Conservation (phyloP, 1,140 invertebrate species). For the Pseudomyrmex dendroicus region DNA sequence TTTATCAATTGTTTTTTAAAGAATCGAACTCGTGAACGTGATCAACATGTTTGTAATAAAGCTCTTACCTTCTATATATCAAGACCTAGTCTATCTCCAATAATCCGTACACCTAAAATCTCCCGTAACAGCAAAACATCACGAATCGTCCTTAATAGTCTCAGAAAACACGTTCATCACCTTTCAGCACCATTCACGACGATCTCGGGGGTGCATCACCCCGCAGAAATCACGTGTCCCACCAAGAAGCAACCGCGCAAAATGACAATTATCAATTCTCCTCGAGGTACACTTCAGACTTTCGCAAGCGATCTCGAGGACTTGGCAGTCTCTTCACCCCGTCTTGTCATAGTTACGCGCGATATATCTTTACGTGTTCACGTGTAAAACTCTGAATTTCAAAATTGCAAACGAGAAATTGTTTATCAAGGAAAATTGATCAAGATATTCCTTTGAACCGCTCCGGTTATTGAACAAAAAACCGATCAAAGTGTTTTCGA, state of each 20-base stretch:
- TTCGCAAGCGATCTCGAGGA: not conserved
- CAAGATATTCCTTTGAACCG: not conserved
- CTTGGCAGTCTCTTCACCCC: not conserved
- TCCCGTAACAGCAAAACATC: slow-evolving; percentile 52
- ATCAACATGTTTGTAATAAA: not conserved
- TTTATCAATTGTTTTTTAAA: not conserved
- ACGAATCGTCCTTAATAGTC: slow-evolving; percentile 54
- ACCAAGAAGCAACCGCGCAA: slow-evolving; percentile 24
- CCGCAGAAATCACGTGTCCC: slow-evolving; percentile 62
- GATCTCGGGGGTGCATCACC: slow-evolving; percentile 45
- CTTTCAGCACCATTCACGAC: slow-evolving; percentile 67
- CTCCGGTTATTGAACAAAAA: not conserved
- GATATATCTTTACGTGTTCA: not conserved
- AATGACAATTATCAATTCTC: slow-evolving; percentile 31
- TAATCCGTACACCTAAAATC: slow-evolving; percentile 56
- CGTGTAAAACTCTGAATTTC: not conserved
- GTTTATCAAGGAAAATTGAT: not conserved
- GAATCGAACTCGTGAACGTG: not conserved
- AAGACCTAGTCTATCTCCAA: slow-evolving; percentile 29
- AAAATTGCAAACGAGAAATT: not conserved
- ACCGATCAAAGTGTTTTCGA: not conserved
- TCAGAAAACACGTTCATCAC: slow-evolving; percentile 63
- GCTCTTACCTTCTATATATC: slow-evolving; percentile 55
- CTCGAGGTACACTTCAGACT: slow-evolving; percentile 6
- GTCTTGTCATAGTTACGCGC: slow-evolving; percentile 2